Evolutionary conservation across 92 coral and sea anemone genomes (phyloP), one percentile per base, ranked within the genome.

Genomic region (Porites divaricata): DNA sequence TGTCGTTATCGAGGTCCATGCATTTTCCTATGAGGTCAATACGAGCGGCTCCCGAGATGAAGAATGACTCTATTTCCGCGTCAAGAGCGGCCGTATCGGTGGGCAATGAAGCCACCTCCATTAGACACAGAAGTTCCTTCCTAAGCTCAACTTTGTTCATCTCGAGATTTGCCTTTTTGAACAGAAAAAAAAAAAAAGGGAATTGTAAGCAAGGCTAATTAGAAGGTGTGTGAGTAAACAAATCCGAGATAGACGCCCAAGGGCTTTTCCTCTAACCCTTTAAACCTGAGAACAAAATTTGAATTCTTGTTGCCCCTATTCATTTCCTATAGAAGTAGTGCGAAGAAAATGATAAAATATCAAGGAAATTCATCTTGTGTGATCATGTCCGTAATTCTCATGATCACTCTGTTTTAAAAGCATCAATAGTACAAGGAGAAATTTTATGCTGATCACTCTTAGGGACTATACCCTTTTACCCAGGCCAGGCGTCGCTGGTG

Each of bases 21-120:
- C 80, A 77, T 24, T 85, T 85, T 19, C 86, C 85, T 53, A 85
- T 85, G 6, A 85, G 89, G 64, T 85, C 89, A 56, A 85, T 78
- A 12, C 89, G 56, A n/a, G 85, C 63, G 4, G 49, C 67, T 6
- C 85, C 89, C 13, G 85, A 77, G 11, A 67, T 26, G 65, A 68
- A 77, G 74, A 52, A 75, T 11, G 70, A 69, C 64, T 86, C 74
- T 16, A 90, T 73, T 81, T 68, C 88, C 62, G 83, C 91, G n/a
- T 81, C 69, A 74, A 85, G 59, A 19, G 67, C 23, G 79, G 89
- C 86, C 9, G 11, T 35, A 69, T 15, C 24, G 25, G 69, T 57
- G 16, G 67, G 59, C 1, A 65, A 66, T 21, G 48, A 35, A 35
- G 45, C 54, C 28, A 22, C 86, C 24, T 63, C 70, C 49, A 79